Percentiles rank a stretch among this genome's conserved stretches.
phyloP scores from a whole-genome alignment of 2,888 invertebrate species.

The Hypercompe scribonia region DNA sequence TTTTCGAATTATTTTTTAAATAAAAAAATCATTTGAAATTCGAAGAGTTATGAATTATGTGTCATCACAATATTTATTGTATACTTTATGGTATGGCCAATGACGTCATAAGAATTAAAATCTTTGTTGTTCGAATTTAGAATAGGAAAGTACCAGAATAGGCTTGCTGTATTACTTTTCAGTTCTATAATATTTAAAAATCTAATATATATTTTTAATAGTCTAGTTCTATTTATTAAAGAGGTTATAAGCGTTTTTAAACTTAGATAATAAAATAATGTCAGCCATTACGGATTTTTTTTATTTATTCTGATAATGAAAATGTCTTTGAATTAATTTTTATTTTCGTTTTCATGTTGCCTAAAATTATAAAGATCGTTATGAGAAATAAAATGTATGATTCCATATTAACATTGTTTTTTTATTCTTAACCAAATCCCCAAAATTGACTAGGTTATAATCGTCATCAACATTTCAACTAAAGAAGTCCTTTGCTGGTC shows the following conservation, averaged over 20 bases:
- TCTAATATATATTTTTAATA: neutral
- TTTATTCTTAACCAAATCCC: slow-evolving; percentile 25
- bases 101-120: neutral
- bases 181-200: neutral
- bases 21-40: neutral
- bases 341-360: slow-evolving; percentile 25
- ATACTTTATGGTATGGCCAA: neutral
- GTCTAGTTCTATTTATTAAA: neutral
- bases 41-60: neutral
- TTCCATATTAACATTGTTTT: slow-evolving; percentile 50
- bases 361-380: slow-evolving; percentile 52
- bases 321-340: slow-evolving; percentile 8
- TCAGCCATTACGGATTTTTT: neutral
- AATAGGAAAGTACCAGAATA: neutral
- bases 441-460: neutral
- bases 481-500: neutral
- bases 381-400: slow-evolving; percentile 49
- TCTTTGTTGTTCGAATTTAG: neutral
- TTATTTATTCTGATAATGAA: neutral
- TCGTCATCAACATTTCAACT: neutral
- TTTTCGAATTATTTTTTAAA: neutral
- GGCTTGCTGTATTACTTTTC: neutral
- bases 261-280: neutral
- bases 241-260: neutral
- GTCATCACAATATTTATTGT: too few relatives aligned